Evolutionary conservation across 2,797 vertebrate genomes (phyloP).

Genomic region (Pseudochromis fuscus): DNA sequence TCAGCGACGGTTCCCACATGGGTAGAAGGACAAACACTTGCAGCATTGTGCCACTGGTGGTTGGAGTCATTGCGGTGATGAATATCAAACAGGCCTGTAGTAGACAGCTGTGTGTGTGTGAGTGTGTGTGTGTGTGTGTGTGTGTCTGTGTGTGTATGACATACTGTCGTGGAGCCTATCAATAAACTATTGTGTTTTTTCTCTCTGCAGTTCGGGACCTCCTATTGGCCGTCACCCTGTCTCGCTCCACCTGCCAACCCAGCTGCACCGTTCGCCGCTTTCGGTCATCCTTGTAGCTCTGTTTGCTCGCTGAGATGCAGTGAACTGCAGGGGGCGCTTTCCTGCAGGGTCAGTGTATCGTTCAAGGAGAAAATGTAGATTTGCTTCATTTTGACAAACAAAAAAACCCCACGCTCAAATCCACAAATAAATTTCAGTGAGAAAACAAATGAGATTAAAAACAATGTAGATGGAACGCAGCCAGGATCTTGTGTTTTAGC

Average conservation of each 20-base stretch:
- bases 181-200: conserved; percentile 68
- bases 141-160: conserved; percentile 26
- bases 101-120: conserved; percentile 29
- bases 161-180: conserved; percentile 39
- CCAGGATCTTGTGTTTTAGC: background rate
- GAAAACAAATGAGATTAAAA: background rate
- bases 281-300: background rate
- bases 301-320: background rate
- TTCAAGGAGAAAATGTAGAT: conserved; percentile 68
- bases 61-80: conserved; percentile 53
- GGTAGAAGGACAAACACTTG: conserved; percentile 21
- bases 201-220: conserved; percentile 45
- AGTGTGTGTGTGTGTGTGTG: conserved; percentile 14
- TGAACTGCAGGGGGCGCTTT: conserved; percentile 1
- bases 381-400: background rate
- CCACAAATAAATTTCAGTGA: background rate
- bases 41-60: conserved; percentile 57
- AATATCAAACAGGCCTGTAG: conserved; percentile 68
- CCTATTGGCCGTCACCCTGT: conserved; percentile 39
- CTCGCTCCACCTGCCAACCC: conserved; percentile 30
- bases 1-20: conserved; percentile 11
- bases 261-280: conserved; percentile 8
- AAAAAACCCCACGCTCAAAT: background rate
- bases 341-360: too few relatives aligned
- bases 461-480: conserved; percentile 61